Evolutionary conservation across 2,797 vertebrate genomes (phyloP), one percentile per base, ranked within the genome.

Genomic region (Aplochiton taeniatus): DNA sequence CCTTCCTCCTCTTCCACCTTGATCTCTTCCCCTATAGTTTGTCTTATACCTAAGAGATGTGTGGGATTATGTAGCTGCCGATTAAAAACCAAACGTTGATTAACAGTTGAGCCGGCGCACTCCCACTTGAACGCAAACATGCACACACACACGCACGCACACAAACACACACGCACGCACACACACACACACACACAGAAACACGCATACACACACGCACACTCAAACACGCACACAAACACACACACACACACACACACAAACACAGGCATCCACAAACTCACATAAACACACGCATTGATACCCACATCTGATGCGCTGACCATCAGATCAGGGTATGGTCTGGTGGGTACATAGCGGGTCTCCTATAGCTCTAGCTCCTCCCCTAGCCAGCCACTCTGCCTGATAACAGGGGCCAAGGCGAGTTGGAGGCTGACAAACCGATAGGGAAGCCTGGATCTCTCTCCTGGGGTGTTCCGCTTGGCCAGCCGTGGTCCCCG

Each of bases 401-500:
- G 79, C 82, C 85, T 79, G 87, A 88, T 89, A 86, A 81, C 74
- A 58, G 74, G 58, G 5, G 2, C 58, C 65, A 62, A 68, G 53
- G 64, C 59, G 61, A 9, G 31, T 11, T 13, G 46, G 31, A 58
- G 84, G 74, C 76, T 81, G 82, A 83, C 73, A 79, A 76, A 85
- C 80, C 79, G 84, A 83, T 88, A 65, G 79, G 66, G 20, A 12
- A 14, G 13, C 48, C 46, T n/a, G 45, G 45, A 41, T 61, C 51
- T 75, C 74, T 83, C 79, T 10, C 47, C 59, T 18, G 19, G 47
- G 46, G 12, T 61, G 77, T 80, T 78, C 81, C 84, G 79, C 86
- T 82, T 88, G 86, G 86, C 76, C 88, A 85, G 73, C 79, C 80
- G 73, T 72, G 84, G 85, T 79, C 80, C 74, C 66, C 80, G 69